Conservation (phyloP, 2,113 vertebrate species). For the Sceloporus undulatus region DNA sequence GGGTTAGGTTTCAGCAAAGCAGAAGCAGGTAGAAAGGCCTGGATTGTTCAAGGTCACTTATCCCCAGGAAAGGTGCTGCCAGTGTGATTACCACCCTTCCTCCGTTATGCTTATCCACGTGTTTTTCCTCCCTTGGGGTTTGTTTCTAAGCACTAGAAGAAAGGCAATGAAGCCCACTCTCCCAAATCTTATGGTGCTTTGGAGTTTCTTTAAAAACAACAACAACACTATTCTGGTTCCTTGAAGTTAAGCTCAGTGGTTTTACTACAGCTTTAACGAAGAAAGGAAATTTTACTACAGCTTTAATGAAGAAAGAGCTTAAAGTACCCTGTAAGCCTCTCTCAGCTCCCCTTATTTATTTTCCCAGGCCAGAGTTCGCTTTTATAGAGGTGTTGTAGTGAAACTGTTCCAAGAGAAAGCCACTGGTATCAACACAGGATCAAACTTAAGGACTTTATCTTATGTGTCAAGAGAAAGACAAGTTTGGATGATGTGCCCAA, state of each 20-base stretch:
- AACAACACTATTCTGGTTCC: too few relatives aligned
- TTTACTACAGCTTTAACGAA: neutral
- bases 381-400: neutral
- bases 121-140: too few relatives aligned
- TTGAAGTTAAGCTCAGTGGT: neutral
- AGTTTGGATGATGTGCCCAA: neutral
- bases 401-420: neutral
- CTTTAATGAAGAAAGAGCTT: neutral
- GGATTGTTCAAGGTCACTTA: conserved; percentile 59
- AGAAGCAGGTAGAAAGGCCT: conserved; percentile 1
- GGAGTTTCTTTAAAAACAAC: neutral
- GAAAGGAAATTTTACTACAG: too few relatives aligned
- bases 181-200: neutral
- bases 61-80: neutral
- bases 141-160: neutral
- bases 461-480: too few relatives aligned
- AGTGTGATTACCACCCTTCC: too few relatives aligned
- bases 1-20: conserved; percentile 38
- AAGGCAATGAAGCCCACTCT: neutral
- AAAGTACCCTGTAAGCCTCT: neutral
- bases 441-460: neutral
- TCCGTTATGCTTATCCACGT: neutral
- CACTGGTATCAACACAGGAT: neutral
- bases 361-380: neutral
- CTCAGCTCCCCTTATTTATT: neutral